Conservation (phyloP, 2,113 vertebrate genomes). For the Ariopsis seemanni region DNA sequence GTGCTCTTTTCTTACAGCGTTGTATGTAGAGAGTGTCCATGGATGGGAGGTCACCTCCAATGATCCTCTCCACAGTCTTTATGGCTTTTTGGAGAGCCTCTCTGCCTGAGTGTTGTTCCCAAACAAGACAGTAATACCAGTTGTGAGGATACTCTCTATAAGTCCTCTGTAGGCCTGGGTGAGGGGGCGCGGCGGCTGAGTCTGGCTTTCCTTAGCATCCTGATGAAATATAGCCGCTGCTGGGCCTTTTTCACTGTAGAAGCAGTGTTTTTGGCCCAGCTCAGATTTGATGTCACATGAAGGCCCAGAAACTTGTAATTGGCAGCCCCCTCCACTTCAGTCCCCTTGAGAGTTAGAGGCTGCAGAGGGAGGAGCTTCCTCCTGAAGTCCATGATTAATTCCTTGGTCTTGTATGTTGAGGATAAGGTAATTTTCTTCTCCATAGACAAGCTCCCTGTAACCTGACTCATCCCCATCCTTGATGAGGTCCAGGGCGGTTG, state of each 20-base stretch:
- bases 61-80: too few species aligned
- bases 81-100: too few species aligned
- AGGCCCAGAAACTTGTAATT: not conserved
- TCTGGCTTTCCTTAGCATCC: not conserved
- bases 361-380: not conserved
- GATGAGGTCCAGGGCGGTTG: not conserved
- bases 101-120: too few species aligned
- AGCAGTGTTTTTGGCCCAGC: not conserved
- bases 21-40: too few species aligned
- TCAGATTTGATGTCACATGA: not conserved
- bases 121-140: too few species aligned
- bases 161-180: not conserved
- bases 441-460: not conserved
- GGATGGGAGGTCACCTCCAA: too few species aligned
- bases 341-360: not conserved
- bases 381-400: too few species aligned
- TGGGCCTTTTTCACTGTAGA: not conserved
- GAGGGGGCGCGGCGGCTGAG: slow-evolving; percentile 3
- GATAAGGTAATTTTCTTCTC: not conserved
- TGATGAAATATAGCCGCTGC: not conserved
- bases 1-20: too few species aligned
- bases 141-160: too few species aligned
- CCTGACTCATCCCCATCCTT: not conserved
- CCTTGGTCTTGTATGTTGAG: too few species aligned
- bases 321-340: not conserved